Evolutionary conservation across 2,888 invertebrate genomes (phyloP).

Genomic region (Eupithecia dodoneata): DNA sequence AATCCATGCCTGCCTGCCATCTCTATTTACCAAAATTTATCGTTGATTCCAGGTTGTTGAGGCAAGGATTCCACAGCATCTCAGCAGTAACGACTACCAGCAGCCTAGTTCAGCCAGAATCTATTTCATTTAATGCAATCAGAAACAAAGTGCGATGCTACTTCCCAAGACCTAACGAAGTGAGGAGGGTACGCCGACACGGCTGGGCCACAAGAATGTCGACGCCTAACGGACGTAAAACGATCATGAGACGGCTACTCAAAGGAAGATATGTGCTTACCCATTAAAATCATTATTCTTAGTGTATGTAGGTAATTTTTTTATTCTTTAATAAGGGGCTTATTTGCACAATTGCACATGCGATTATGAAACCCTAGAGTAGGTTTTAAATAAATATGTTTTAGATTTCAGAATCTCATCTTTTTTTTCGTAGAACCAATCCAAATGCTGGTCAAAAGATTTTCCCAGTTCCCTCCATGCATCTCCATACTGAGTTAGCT

Average conservation of each 20-base stretch:
- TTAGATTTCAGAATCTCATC: background rate
- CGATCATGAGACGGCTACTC: conserved; percentile 90
- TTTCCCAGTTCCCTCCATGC: background rate
- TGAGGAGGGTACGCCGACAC: conserved; percentile 87
- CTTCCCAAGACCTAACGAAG: conserved; percentile 90
- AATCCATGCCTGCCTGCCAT: too few relatives aligned
- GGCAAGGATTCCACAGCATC: conserved; percentile 59
- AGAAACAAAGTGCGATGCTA: conserved; percentile 85
- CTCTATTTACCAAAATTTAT: background rate
- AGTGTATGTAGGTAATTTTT: background rate
- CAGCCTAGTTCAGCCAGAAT: conserved; percentile 65
- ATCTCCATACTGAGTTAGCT: background rate
- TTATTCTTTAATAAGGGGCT: too few relatives aligned
- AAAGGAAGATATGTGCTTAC: conserved; percentile 88
- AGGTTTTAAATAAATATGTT: background rate
- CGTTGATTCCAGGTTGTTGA: conserved; percentile 58
- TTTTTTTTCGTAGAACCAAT: background rate
- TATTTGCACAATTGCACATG: too few relatives aligned
- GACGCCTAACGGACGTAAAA: conserved; percentile 86
- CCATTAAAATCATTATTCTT: conserved; percentile 75
- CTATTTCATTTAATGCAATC: conserved; percentile 62
- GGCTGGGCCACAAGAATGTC: conserved; percentile 89
- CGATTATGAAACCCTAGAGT: too few relatives aligned
- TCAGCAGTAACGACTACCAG: conserved; percentile 51
- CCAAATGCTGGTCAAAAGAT: background rate